These are phyloP conservation scores for Drosophila macrospina DNA, from an alignment of 2,888 invertebrate genomes.

Conservation along the genomic window DNA sequence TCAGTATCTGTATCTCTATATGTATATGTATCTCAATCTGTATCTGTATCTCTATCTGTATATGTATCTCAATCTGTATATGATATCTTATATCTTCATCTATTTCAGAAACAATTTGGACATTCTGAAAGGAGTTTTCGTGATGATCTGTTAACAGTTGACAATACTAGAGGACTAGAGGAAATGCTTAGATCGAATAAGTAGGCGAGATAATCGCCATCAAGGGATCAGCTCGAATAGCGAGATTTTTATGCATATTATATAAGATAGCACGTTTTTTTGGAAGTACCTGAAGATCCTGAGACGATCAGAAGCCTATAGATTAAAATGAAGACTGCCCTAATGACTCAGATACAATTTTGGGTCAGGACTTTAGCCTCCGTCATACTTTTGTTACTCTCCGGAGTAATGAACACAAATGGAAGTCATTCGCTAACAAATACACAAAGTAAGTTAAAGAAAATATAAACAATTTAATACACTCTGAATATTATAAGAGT, in stretches of 20 bases:
- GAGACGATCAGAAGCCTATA: slow-evolving; percentile 52
- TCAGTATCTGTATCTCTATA: background rate
- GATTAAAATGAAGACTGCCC: slow-evolving; percentile 63
- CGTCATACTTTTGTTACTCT: slow-evolving; percentile 64
- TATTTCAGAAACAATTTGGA: slow-evolving; percentile 34
- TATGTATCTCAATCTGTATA: background rate
- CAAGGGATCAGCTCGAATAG: slow-evolving; percentile 67
- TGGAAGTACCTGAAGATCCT: slow-evolving; percentile 65
- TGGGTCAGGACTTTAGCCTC: slow-evolving; percentile 66
- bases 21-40: too few species aligned
- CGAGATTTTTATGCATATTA: slow-evolving; percentile 59
- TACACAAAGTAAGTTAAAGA: slow-evolving; percentile 74
- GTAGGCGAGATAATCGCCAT: slow-evolving; percentile 29
- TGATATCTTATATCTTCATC: background rate
- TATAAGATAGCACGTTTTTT: slow-evolving; percentile 37
- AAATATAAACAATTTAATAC: background rate
- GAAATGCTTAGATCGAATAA: slow-evolving; percentile 36
- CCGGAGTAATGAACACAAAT: slow-evolving; percentile 40
- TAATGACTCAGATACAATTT: slow-evolving; percentile 55
- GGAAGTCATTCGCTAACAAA: slow-evolving; percentile 55
- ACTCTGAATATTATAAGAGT: background rate
- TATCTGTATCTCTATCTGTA: too few species aligned
- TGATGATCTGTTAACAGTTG: slow-evolving; percentile 41
- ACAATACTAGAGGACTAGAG: slow-evolving; percentile 45
- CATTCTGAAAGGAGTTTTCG: slow-evolving; percentile 8